A percentile compares a stretch with the other conserved stretches of the same genome.
Conservation (phyloP, 2,113 vertebrate species). For the Datnioides undecimradiatus region DNA sequence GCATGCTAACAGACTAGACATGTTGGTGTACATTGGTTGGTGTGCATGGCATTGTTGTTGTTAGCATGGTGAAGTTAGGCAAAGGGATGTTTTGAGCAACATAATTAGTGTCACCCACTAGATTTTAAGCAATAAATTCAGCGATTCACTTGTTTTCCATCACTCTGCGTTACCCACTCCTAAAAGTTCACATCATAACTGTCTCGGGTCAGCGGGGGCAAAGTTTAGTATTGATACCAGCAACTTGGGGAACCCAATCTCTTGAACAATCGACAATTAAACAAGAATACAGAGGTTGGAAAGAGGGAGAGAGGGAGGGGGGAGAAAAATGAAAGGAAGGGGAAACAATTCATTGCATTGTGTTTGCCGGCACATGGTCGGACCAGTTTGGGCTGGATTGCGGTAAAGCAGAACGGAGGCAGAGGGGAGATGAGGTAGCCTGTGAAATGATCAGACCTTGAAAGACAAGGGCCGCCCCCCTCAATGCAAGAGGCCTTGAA, state of each 20-base stretch:
- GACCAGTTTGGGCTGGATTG: constrained; percentile 68
- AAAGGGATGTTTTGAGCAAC: too few relatives aligned
- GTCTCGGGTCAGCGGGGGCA: constrained; percentile 32
- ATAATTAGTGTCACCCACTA: neutral
- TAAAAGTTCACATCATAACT: neutral
- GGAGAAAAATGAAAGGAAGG: constrained; percentile 33
- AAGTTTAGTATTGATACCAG: constrained; percentile 33
- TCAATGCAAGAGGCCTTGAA: constrained; percentile 13
- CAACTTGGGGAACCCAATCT: constrained; percentile 40
- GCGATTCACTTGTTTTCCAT: neutral
- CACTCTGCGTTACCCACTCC: neutral
- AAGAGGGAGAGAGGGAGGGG: constrained; percentile 4
- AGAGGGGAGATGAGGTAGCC: constrained; percentile 32
- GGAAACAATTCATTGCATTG: constrained; percentile 71
- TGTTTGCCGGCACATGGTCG: constrained; percentile 40
- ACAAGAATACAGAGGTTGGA: constrained; percentile 51
- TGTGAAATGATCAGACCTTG: constrained; percentile 33
- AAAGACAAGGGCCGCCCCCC: neutral
- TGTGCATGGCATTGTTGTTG: too few relatives aligned
- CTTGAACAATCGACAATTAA: constrained; percentile 69
- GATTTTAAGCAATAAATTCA: neutral
- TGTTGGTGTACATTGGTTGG: too few relatives aligned
- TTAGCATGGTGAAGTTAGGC: too few relatives aligned
- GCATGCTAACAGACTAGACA: too few relatives aligned
- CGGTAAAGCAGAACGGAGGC: constrained; percentile 35